A percentile compares a stretch with the other conserved stretches of the same genome.
Conservation (phyloP, 2,797 vertebrate species). For the Vipera ursinii region DNA sequence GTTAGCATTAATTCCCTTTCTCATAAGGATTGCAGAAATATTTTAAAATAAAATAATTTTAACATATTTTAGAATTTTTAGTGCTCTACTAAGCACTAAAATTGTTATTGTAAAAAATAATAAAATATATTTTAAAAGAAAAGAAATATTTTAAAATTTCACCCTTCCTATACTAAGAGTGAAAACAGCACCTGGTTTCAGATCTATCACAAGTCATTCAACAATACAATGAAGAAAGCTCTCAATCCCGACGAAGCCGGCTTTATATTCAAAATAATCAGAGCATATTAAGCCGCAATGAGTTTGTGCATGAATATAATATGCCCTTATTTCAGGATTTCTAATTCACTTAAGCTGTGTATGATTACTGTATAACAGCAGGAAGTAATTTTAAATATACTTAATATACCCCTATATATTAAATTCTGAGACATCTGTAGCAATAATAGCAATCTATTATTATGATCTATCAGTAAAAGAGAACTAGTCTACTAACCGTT, state of each 20-base stretch:
- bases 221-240: neutral
- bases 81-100: too few species aligned
- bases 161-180: neutral
- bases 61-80: too few species aligned
- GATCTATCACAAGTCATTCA: neutral
- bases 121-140: too few species aligned
- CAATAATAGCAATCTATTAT: neutral
- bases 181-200: neutral
- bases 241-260: neutral
- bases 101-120: too few species aligned
- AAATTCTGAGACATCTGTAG: neutral
- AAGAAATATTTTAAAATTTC: neutral
- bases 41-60: neutral
- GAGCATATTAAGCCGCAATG: neutral
- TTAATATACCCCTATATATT: neutral
- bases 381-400: neutral
- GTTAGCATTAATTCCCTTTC: neutral
- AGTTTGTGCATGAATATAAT: neutral
- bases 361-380: neutral
- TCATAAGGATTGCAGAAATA: neutral
- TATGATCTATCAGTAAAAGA: neutral
- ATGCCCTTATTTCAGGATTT: neutral
- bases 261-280: neutral
- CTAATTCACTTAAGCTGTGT: neutral
- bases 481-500: constrained; percentile 29